Conservation (phyloP, 2,113 vertebrate genomes). For the Nyctibius bracteatus region DNA sequence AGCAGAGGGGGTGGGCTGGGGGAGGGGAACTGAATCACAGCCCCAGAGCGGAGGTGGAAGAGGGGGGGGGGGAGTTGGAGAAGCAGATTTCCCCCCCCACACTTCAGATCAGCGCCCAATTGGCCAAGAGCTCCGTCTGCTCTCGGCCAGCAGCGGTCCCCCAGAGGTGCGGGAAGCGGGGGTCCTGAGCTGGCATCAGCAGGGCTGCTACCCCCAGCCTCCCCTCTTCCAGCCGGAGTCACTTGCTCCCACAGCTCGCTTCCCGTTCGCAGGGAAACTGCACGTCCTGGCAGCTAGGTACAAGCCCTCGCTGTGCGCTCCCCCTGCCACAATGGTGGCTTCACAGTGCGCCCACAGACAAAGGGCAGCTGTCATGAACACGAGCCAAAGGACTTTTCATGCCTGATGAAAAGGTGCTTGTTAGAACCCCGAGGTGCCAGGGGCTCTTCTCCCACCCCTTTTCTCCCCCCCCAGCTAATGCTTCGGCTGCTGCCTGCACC, state of each 20-base stretch:
- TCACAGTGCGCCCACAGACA: constrained; percentile 57
- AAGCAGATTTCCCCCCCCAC: constrained; percentile 34
- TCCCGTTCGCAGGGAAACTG: constrained; percentile 67
- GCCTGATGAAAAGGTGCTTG: constrained; percentile 59
- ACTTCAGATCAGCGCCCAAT: constrained; percentile 63
- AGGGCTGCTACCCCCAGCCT: constrained; percentile 47
- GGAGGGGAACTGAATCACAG: constrained; percentile 73
- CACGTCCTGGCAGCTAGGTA: constrained; percentile 69
- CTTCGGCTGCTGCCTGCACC: not conserved
- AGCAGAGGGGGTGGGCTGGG: constrained; percentile 75
- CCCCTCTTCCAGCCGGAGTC: constrained; percentile 62
- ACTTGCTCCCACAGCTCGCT: constrained; percentile 69
- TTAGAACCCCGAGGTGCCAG: constrained; percentile 62
- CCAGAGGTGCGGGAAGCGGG: constrained; percentile 25
- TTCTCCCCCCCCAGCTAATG: constrained; percentile 41
- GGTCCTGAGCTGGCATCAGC: constrained; percentile 9
- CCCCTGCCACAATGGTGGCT: constrained; percentile 62
- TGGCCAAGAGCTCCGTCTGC: constrained; percentile 69
- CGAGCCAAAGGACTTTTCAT: constrained; percentile 44
- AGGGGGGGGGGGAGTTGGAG: constrained; percentile 36
- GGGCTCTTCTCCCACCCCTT: constrained; percentile 65
- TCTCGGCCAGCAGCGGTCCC: constrained; percentile 58
- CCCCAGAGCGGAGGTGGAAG: constrained; percentile 60
- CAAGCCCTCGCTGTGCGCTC: constrained; percentile 68
- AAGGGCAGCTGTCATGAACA: constrained; percentile 54